Percentiles rank a stretch among this genome's conserved stretches.
These are phyloP conservation scores for Mycalesis mineus DNA, from an alignment of 2,888 invertebrate species.

Conservation along the genomic window DNA sequence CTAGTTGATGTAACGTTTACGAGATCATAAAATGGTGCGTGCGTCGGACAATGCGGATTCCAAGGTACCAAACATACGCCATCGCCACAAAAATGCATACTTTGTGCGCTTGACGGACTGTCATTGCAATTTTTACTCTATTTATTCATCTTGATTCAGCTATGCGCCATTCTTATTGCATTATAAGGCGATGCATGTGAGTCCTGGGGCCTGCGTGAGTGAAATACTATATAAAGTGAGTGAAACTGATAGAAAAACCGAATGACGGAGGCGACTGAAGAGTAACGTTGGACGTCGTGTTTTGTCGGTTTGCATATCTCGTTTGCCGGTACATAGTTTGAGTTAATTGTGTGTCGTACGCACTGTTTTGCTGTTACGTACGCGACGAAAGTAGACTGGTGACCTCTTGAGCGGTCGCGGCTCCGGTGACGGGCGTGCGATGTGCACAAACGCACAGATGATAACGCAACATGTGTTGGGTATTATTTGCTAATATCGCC, in stretches of 20 bases:
- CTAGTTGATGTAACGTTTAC: slow-evolving; percentile 56
- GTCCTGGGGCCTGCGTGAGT: slow-evolving; percentile 58
- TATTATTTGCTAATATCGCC: slow-evolving; percentile 49
- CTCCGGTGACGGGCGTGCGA: slow-evolving; percentile 33
- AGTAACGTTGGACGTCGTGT: slow-evolving; percentile 38
- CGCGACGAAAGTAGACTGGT: slow-evolving; percentile 37
- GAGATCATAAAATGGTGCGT: slow-evolving; percentile 50
- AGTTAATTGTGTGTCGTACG: slow-evolving; percentile 48
- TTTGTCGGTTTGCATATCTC: slow-evolving; percentile 46
- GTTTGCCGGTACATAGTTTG: slow-evolving; percentile 60
- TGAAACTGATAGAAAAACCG: slow-evolving; percentile 48
- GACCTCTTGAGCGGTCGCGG: slow-evolving; percentile 33
- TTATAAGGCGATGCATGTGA: slow-evolving; percentile 60
- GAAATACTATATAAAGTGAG: slow-evolving; percentile 45
- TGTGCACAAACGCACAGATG: slow-evolving; percentile 42
- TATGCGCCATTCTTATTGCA: slow-evolving; percentile 75
- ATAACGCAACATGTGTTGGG: slow-evolving; percentile 62
- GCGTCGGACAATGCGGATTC: slow-evolving; percentile 45
- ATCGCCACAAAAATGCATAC: slow-evolving; percentile 38
- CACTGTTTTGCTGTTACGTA: slow-evolving; percentile 46
- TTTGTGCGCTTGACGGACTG: slow-evolving; percentile 64
- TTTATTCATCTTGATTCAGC: slow-evolving; percentile 71
- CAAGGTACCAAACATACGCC: slow-evolving; percentile 51
- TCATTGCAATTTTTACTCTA: slow-evolving; percentile 71
- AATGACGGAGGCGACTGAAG: slow-evolving; percentile 36